Evolutionary conservation across 1,140 invertebrate genomes (phyloP), one percentile per base, ranked within the genome.

Genomic region (Colletes gigas): DNA sequence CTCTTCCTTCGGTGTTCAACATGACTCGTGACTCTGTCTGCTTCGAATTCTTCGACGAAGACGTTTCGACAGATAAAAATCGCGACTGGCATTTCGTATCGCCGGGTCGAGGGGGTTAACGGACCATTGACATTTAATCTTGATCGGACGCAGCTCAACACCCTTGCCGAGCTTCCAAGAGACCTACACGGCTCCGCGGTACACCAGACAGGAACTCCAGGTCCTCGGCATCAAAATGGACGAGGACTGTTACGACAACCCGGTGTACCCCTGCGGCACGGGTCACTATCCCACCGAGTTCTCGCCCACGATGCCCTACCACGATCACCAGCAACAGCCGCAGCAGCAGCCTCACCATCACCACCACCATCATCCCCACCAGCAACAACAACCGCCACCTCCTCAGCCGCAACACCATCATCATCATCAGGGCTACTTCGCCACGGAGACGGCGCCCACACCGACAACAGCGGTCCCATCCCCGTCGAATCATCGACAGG

Each of bases 131-230:
- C 65, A 50, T 69, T 77, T 68, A 59, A 68, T 66, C 21, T 15
- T 4, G 39, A 50, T 65, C n/a, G 68, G 44, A 59, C 81, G 80
- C 93, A 87, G 94, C 85, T 91, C 94, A 75, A 95, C 96, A 62
- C 95, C 96, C 52, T 92, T 97, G 78, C 97, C 97, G 67, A 97
- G 96, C 93, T 98, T 97, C 93, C 96, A 97, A 94, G 97, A 97
- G 92, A 97, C 96, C 44, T 97, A 97, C 91, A 97, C 96, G 52
- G 94, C 96, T 55, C 95, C 95, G 69, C 96, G 96, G 86, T 92
- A 92, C 84, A 93, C 92, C 92, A 94, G 94, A 86, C 93, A 94
- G 92, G 94, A 95, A 89, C 92, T 95, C 82, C 92, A 94, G 67
- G 93, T 94, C 81, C 93, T 95, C 78, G 95, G 95, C 2, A 94